These are phyloP conservation scores for Scaptomyza polygonia DNA, from an alignment of 2,888 invertebrate species.

Conservation along the genomic window DNA sequence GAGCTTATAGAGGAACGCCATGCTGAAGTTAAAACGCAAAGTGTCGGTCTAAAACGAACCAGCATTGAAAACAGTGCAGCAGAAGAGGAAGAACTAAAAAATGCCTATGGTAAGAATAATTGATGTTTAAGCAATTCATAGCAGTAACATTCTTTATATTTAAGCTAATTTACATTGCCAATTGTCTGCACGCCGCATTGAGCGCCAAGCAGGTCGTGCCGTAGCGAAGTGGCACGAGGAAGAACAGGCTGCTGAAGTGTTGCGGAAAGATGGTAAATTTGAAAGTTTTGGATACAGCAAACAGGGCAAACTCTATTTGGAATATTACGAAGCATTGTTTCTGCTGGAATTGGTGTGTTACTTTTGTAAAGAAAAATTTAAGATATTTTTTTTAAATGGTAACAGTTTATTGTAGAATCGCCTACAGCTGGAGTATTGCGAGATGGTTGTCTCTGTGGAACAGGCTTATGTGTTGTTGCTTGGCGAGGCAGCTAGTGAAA, in stretches of 20 bases:
- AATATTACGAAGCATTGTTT: slow-evolving; percentile 81
- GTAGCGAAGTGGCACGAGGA: slow-evolving; percentile 74
- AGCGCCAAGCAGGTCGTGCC: slow-evolving; percentile 75
- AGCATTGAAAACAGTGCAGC: slow-evolving; percentile 49
- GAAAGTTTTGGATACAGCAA: slow-evolving; percentile 78
- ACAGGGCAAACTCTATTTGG: slow-evolving; percentile 75
- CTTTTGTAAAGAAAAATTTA: background rate
- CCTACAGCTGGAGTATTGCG: slow-evolving; percentile 76
- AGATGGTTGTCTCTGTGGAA: slow-evolving; percentile 77
- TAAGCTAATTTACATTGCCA: slow-evolving; percentile 73
- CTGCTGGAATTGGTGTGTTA: slow-evolving; percentile 79
- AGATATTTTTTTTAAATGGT: background rate
- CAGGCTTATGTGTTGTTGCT: slow-evolving; percentile 81
- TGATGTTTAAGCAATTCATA: too few species aligned
- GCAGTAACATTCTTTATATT: slow-evolving; percentile 41
- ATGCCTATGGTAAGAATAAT: slow-evolving; percentile 62
- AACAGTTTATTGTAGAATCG: slow-evolving; percentile 72
- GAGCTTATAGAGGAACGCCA: slow-evolving; percentile 69
- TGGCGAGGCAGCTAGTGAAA: slow-evolving; percentile 68
- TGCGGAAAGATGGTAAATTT: slow-evolving; percentile 82
- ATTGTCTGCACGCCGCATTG: slow-evolving; percentile 77
- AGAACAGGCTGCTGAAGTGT: slow-evolving; percentile 72
- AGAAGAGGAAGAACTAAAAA: slow-evolving; percentile 69
- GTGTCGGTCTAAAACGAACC: slow-evolving; percentile 74
- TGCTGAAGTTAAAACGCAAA: slow-evolving; percentile 49